Percentiles rank a stretch among this genome's conserved stretches.
Evolutionary conservation across 2,888 invertebrate genomes (phyloP).

Genomic region (Amiota mariae): DNA sequence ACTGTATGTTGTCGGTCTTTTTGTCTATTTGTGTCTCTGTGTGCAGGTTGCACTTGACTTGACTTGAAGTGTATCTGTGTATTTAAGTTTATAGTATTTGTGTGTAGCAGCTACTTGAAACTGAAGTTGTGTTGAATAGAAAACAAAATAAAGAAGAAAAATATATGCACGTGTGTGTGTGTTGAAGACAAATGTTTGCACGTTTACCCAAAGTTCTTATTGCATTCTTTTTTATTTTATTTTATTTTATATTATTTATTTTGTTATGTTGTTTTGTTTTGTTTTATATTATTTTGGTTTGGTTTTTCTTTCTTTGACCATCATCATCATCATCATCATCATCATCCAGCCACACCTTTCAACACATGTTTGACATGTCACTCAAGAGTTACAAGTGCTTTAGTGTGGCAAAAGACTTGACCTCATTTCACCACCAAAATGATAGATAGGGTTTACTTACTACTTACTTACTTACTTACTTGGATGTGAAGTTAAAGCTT

Average conservation of each 20-base stretch:
- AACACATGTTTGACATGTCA: slow-evolving; percentile 1
- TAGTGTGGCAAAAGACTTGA: slow-evolving; percentile 1
- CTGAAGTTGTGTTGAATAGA: background rate
- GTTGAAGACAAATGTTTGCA: background rate
- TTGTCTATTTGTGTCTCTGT: background rate
- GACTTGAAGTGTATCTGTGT: background rate
- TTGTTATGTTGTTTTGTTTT: no score
- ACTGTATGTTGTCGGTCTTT: background rate
- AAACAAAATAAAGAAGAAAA: background rate
- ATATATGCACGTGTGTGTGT: background rate
- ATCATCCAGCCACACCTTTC: no score
- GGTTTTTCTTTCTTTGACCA: no score
- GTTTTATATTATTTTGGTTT: no score
- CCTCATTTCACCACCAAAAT: background rate
- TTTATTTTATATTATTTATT: no score
- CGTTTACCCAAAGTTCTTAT: background rate
- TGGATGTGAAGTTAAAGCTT: no score
- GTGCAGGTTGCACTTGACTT: background rate
- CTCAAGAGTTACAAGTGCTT: background rate
- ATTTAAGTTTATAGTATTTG: background rate
- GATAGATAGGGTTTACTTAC: no score
- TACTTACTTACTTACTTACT: no score
- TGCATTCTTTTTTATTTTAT: no score
- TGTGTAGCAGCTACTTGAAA: background rate
- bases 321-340: no score